Evolutionary conservation across 2,113 vertebrate species (phyloP), one percentile per base, ranked within the genome.

Genomic region (Mesocricetus auratus): DNA sequence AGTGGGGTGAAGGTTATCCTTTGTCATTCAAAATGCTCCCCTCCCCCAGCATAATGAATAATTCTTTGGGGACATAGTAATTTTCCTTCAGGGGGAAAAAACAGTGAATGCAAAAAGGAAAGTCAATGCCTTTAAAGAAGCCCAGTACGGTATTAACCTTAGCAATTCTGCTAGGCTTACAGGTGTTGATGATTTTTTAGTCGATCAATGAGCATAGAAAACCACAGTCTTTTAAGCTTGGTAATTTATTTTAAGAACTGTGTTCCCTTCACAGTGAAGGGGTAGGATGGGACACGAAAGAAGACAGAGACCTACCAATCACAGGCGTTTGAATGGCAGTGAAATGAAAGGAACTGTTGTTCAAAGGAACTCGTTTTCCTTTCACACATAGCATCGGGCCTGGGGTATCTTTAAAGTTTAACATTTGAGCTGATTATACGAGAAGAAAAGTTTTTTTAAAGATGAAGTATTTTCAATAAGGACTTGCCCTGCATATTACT

Each of bases 1-100:
- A 99, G 99, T 99, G 93, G 95, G 96, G 92, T 74, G 89, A 85
- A 96, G 97, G 56, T 81, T 91, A 89, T 90, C 71, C 60, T 96
- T 94, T 92, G 78, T 97, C 66, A 90, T 91, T 29, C 0, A 53
- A 87, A 71, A 88, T 95, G 94, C 89, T 95, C 86, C 97, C 94
- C 71, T 89, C 93, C 7, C 26, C 4, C 26, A 93, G 71, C 3
- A 85, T 92, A 96, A 89, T 94, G 69, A 88, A 42, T 93, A 96
- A 87, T 90, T 5, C 86, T 94, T 93, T 71, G 68, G 31, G 13
- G 74, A 24, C 75, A 71, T 62, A 94, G 78, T 93, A 83, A 94
- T 96, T 60, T 7, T 62, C 69, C 45, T 81, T 36, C n/a, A 86
- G 15, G 0, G 16, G 66, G 90, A 78, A 92, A 77, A 77, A 93